Base-by-base conservation (phyloP, 1,140 invertebrate species). In the Zaprionus ornatus region DNA sequence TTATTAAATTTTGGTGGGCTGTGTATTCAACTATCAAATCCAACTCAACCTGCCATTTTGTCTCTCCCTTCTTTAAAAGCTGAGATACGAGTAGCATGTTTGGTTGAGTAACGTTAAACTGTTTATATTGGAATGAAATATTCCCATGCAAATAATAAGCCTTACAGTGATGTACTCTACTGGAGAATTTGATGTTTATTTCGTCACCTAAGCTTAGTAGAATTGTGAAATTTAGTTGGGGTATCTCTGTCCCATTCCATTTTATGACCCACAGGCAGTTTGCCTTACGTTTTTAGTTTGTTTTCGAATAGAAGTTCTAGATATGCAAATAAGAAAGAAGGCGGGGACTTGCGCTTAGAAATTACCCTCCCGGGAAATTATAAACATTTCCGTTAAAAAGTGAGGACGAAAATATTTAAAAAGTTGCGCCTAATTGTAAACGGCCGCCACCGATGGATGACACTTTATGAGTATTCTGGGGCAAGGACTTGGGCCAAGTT, bases 331-430 rank as follows among this genome's bases (percentile, higher is more conserved):
- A 52, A 69, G 59, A 69, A 73, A 48, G 25, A 68, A 70, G 56
- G 65, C 69, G 70, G 73, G 69, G 77, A 76, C 66, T 42, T 56
- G 56, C 40, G 74, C 52, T 73, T 80, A 81, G 81, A 73, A 85
- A 90, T 90, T 63, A 50, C 73, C 55, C 85, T 90, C 85, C n/a
- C 86, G 85, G 85, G 85, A 90, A 90, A 90, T 90, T 90, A 90
- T 82, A 85, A 80, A 79, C 79, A 90, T 85, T 82, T 87, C 35
- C 35, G 25, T 52, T 40, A 66, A 66, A 80, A 78, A 67, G 13
- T 45, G 77, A 48, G 71, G 37, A 74, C 70, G 73, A 80, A 84
- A 87, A 87, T 87, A 87, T 80, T 87, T 77, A 73, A 84, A 70
- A 74, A 84, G 74, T 81, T 79, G 81, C 69, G 82, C 85, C 85